These are phyloP conservation scores for Lasioglossum zephyrum DNA, from an alignment of 2,888 invertebrate species.

Conservation along the genomic window DNA sequence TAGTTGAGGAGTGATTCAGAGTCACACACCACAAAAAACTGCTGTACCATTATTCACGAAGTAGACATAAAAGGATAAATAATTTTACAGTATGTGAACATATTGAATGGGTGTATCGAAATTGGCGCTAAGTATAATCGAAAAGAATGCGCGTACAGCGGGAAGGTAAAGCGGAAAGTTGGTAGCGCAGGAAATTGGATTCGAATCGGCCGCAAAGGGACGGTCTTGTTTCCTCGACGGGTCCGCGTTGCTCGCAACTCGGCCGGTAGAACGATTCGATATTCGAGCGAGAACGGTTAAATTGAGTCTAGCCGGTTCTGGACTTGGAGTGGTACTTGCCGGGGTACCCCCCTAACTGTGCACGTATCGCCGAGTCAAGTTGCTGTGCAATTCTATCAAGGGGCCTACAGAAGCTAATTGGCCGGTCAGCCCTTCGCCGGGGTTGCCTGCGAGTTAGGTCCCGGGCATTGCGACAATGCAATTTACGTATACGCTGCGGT, in stretches of 20 bases:
- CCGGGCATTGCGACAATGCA: constrained; percentile 72
- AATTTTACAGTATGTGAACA: too few relatives aligned
- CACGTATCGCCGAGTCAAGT: constrained; percentile 66
- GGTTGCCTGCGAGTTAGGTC: constrained; percentile 55
- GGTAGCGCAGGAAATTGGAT: constrained; percentile 52
- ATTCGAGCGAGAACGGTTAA: constrained; percentile 64
- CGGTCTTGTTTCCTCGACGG: not conserved
- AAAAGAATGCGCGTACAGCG: constrained; percentile 30
- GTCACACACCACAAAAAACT: too few relatives aligned
- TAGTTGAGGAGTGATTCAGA: too few relatives aligned
- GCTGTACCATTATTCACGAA: too few relatives aligned
- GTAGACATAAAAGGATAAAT: too few relatives aligned
- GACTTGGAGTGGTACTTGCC: constrained; percentile 65
- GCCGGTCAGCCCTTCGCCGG: constrained; percentile 74
- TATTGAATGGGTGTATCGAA: not conserved
- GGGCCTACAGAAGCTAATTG: constrained; percentile 78
- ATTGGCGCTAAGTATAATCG: not conserved
- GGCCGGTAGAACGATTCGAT: constrained; percentile 53
- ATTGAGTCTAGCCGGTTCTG: constrained; percentile 63
- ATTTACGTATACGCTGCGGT: constrained; percentile 71
- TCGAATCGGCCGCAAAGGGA: constrained; percentile 55
- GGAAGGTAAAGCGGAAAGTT: constrained; percentile 35
- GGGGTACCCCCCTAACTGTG: constrained; percentile 41
- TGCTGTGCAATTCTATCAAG: constrained; percentile 73
- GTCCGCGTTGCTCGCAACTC: not conserved